Evolutionary conservation across 1,140 invertebrate species (phyloP).

Genomic region (Samia ricini): DNA sequence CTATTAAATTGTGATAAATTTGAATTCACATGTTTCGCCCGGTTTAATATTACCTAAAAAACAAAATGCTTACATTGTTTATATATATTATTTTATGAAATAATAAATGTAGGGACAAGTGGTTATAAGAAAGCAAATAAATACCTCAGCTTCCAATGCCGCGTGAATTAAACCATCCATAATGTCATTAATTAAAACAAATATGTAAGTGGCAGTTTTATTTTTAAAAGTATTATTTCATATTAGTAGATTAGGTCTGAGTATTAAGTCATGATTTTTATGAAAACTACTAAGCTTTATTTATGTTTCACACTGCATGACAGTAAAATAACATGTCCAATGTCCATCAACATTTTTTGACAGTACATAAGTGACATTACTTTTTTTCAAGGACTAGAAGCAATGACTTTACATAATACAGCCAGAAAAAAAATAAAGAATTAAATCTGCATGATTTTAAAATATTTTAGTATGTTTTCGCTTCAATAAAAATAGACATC

Average conservation of each 20-base stretch:
- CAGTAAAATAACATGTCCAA: conserved; percentile 77
- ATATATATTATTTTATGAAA: conserved; percentile 19
- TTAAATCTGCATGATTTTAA: neutral
- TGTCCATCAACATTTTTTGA: conserved; percentile 73
- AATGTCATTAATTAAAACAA: conserved; percentile 74
- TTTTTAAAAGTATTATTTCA: conserved; percentile 69
- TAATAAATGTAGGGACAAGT: conserved; percentile 14
- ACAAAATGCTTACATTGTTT: conserved; percentile 23
- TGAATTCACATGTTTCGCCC: conserved; percentile 71
- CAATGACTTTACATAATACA: neutral
- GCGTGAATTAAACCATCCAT: conserved; percentile 79
- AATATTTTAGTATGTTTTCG: neutral
- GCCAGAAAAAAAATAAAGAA: neutral
- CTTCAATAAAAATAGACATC: neutral
- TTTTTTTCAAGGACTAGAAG: neutral
- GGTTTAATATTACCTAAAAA: conserved; percentile 70
- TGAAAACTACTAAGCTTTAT: conserved; percentile 74
- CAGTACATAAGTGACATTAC: conserved; percentile 28
- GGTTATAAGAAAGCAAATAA: conserved; percentile 50
- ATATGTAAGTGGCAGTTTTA: conserved; percentile 65
- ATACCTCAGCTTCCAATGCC: conserved; percentile 77
- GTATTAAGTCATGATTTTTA: conserved; percentile 77
- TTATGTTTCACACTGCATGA: conserved; percentile 77
- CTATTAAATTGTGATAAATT: conserved; percentile 65
- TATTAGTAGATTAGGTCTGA: conserved; percentile 67